Evolutionary conservation across 1,140 invertebrate genomes (phyloP).

Genomic region (Anoplolepis gracilipes): DNA sequence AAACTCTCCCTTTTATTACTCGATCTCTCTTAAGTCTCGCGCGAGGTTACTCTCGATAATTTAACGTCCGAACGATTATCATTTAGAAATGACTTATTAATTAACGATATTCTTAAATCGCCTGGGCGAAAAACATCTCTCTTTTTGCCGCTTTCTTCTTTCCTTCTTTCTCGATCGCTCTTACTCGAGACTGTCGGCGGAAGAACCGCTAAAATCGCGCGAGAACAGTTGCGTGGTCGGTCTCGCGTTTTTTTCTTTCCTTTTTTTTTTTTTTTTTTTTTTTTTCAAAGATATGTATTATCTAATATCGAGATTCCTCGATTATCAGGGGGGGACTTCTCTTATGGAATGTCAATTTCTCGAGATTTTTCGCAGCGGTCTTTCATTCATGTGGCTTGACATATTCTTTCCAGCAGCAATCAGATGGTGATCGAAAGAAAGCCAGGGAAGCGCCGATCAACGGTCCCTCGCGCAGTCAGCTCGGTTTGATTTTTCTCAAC

Average conservation of each 20-base stretch:
- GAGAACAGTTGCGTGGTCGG: slow-evolving; percentile 21
- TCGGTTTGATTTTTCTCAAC: background rate
- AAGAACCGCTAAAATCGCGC: background rate
- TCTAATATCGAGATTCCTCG: background rate
- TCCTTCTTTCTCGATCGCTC: slow-evolving; percentile 39
- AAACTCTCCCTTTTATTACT: slow-evolving; percentile 8
- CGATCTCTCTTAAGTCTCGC: slow-evolving; percentile 17
- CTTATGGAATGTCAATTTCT: slow-evolving; percentile 9
- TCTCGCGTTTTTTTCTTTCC: slow-evolving; percentile 44
- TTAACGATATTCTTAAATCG: slow-evolving; percentile 28
- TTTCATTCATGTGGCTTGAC: slow-evolving; percentile 29
- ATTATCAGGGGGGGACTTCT: background rate
- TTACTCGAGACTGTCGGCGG: slow-evolving; percentile 21
- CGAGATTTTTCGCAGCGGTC: background rate
- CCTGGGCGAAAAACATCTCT: slow-evolving; percentile 1
- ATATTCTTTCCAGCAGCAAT: slow-evolving; percentile 21
- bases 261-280: background rate
- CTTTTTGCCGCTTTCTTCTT: background rate
- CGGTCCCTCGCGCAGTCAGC: background rate
- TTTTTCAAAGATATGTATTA: slow-evolving; percentile 23
- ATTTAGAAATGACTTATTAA: slow-evolving; percentile 39
- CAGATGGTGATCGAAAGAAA: background rate
- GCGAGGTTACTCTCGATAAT: slow-evolving; percentile 2
- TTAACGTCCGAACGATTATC: slow-evolving; percentile 64
- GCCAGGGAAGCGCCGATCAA: background rate